These are phyloP conservation scores for Decapterus maruadsi DNA, from an alignment of 2,797 vertebrate genomes.

Conservation along the genomic window DNA sequence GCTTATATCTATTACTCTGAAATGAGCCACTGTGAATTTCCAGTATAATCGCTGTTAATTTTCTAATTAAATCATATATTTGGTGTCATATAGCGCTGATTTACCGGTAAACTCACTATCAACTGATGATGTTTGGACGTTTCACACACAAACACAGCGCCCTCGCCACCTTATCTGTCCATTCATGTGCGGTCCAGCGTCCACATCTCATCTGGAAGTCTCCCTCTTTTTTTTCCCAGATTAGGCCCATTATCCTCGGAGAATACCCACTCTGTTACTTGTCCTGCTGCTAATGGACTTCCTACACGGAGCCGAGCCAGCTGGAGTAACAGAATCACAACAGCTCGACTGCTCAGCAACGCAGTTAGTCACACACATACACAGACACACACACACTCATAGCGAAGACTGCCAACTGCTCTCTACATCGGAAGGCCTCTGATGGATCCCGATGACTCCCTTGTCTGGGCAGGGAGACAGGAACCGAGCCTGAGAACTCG, in stretches of 20 bases:
- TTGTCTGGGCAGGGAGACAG: constrained; percentile 40
- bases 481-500: constrained; percentile 26
- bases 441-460: constrained; percentile 32
- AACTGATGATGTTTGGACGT: not conserved
- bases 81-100: too few species aligned
- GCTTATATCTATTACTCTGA: too few species aligned
- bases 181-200: not conserved
- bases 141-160: not conserved
- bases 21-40: too few species aligned
- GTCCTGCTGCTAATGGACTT: constrained; percentile 56
- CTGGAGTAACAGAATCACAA: constrained; percentile 66
- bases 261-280: constrained; percentile 45
- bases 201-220: constrained; percentile 37
- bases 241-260: constrained; percentile 38
- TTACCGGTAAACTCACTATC: too few species aligned
- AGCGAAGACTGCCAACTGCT: constrained; percentile 47
- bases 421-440: constrained; percentile 7
- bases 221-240: constrained; percentile 9
- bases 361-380: constrained; percentile 37
- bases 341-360: constrained; percentile 62
- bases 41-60: too few species aligned
- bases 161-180: not conserved
- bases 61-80: too few species aligned
- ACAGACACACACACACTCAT: constrained; percentile 17
- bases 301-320: constrained; percentile 57